phyloP scores from a whole-genome alignment of 2,888 invertebrate genomes.

The Idaea straminata region DNA sequence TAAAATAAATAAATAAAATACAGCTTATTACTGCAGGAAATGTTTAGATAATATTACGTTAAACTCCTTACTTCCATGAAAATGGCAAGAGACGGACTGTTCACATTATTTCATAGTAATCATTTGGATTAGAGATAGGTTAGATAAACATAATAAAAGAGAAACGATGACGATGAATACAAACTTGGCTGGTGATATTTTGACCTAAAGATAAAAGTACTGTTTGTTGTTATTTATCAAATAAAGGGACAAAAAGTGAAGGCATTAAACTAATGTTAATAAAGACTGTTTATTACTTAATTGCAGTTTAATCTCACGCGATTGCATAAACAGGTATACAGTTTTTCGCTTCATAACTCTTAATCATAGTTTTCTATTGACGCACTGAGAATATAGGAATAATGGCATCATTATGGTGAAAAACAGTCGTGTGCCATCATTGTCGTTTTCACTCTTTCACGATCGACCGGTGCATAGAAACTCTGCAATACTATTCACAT shows the following conservation, averaged over 20 bases:
- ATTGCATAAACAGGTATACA: constrained; percentile 24
- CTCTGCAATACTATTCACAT: constrained; percentile 33
- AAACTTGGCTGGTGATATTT: no score
- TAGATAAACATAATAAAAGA: no score
- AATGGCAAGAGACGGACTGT: no score
- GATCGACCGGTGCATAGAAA: constrained; percentile 44
- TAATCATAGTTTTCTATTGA: constrained; percentile 70
- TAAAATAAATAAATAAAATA: no score
- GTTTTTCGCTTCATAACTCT: constrained; percentile 39
- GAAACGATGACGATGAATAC: no score
- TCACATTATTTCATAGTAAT: no score
- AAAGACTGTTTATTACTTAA: constrained; percentile 4
- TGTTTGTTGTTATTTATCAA: neutral
- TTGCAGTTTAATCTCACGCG: constrained; percentile 13
- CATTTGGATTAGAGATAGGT: no score
- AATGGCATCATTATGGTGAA: constrained; percentile 59
- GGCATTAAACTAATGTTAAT: neutral
- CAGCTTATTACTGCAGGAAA: no score
- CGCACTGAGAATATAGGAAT: constrained; percentile 62
- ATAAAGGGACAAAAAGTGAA: neutral
- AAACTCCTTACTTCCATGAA: no score
- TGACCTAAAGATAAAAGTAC: no score
- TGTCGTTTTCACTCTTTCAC: constrained; percentile 54
- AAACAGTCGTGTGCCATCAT: constrained; percentile 40
- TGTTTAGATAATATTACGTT: no score